phyloP scores from a whole-genome alignment of 2,797 vertebrate genomes.

The Pangasius mekongensis region DNA sequence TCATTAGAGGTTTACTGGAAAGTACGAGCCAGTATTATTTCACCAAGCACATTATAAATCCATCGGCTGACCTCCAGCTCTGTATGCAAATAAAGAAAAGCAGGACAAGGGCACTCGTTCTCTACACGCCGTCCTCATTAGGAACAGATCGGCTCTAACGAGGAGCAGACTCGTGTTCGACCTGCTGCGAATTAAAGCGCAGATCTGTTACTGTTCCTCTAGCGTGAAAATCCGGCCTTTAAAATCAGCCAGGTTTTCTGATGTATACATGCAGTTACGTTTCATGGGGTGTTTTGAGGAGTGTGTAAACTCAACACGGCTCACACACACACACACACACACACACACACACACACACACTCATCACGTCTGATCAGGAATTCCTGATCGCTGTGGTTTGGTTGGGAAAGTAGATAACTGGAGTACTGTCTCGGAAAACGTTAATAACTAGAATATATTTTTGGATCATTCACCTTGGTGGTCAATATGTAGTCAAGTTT shows the following conservation, averaged over 20 bases:
- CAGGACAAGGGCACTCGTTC: constrained; percentile 27
- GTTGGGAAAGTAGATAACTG: background rate
- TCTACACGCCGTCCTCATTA: constrained; percentile 45
- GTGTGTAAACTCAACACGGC: background rate
- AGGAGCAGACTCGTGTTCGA: constrained; percentile 45
- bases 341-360: background rate
- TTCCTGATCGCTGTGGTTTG: background rate
- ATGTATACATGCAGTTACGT: background rate
- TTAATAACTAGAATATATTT: too few species aligned
- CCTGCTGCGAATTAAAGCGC: constrained; percentile 51
- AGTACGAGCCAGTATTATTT: constrained; percentile 37
- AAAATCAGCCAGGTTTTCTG: background rate
- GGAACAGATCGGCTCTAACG: constrained; percentile 50
- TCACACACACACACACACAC: constrained; percentile 6
- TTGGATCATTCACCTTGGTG: too few species aligned
- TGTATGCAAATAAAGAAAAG: constrained; percentile 42
- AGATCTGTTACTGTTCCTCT: background rate
- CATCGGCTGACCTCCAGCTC: constrained; percentile 41
- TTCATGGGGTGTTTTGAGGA: background rate
- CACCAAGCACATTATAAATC: constrained; percentile 45
- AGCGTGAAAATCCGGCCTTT: background rate
- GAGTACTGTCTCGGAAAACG: too few species aligned
- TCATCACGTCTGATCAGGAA: background rate
- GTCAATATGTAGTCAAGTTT: background rate
- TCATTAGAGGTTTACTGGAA: constrained; percentile 41